Conservation (phyloP, 2,797 vertebrate species). For the Siniperca scherzeri region DNA sequence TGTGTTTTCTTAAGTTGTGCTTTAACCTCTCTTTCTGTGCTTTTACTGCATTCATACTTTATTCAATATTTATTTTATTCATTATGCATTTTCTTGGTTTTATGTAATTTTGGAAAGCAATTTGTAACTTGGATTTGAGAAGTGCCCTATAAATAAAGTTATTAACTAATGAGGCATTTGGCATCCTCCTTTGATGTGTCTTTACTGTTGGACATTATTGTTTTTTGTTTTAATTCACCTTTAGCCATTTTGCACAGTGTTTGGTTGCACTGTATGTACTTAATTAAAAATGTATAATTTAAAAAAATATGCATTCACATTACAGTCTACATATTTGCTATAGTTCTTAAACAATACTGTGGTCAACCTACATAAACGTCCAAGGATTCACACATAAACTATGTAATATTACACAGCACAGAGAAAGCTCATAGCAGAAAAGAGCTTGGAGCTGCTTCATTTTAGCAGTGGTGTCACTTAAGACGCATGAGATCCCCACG, state of each 20-base stretch:
- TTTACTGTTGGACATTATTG: neutral
- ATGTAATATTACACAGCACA: constrained; percentile 52
- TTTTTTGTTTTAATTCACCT: neutral
- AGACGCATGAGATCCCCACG: constrained; percentile 74
- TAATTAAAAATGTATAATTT: neutral
- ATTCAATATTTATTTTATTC: neutral
- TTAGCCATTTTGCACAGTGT: neutral
- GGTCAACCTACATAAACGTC: constrained; percentile 56
- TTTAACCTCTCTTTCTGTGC: neutral
- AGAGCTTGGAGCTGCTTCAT: constrained; percentile 55
- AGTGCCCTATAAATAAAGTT: neutral
- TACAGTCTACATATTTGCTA: constrained; percentile 31
- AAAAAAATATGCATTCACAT: neutral
- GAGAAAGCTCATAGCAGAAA: constrained; percentile 50
- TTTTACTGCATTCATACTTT: neutral
- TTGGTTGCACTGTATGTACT: neutral
- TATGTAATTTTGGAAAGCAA: neutral
- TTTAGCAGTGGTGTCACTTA: constrained; percentile 66
- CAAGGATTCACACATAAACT: constrained; percentile 22
- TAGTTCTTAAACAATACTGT: constrained; percentile 44
- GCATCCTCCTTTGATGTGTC: no score
- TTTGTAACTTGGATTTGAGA: neutral
- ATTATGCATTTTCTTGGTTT: neutral
- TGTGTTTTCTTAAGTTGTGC: neutral
- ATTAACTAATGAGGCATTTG: neutral